phyloP scores from a whole-genome alignment of 2,888 invertebrate species.

The Spilosoma lubricipeda region DNA sequence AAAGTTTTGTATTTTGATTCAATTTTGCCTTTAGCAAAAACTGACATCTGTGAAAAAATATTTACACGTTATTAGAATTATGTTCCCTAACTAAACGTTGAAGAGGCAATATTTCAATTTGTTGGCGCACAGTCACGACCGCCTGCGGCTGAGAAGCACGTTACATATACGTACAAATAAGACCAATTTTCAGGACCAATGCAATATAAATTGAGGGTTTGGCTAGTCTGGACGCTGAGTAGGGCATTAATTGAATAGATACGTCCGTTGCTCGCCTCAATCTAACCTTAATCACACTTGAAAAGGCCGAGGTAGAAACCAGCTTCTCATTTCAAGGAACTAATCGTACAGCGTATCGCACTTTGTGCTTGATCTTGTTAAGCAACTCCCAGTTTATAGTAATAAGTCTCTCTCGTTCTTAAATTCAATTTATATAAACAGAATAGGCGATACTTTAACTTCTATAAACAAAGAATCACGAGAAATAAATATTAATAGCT shows the following conservation, averaged over 20 bases:
- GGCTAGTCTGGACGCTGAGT: constrained; percentile 71
- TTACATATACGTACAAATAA: constrained; percentile 69
- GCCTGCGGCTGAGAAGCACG: constrained; percentile 55
- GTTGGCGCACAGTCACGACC: constrained; percentile 63
- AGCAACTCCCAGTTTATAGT: constrained; percentile 51
- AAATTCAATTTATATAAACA: constrained; percentile 29
- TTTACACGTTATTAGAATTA: constrained; percentile 26
- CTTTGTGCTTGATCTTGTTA: constrained; percentile 73
- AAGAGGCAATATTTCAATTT: constrained; percentile 66
- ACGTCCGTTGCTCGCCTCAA: constrained; percentile 81
- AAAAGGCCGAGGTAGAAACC: constrained; percentile 76
- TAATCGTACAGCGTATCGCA: constrained; percentile 80
- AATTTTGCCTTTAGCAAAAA: constrained; percentile 7
- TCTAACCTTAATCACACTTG: constrained; percentile 82
- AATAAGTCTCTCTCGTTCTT: constrained; percentile 40
- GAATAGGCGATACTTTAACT: constrained; percentile 6
- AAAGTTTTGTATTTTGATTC: neutral
- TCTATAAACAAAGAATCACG: neutral
- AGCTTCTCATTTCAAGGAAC: constrained; percentile 67
- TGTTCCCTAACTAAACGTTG: constrained; percentile 44
- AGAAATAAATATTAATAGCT: neutral
- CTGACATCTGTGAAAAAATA: constrained; percentile 17
- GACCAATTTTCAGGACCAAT: constrained; percentile 73
- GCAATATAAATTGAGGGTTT: constrained; percentile 77
- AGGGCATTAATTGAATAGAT: constrained; percentile 84